Evolutionary conservation across 92 coral and sea anemone species (phyloP).

Genomic region (Paragorgia papillata): DNA sequence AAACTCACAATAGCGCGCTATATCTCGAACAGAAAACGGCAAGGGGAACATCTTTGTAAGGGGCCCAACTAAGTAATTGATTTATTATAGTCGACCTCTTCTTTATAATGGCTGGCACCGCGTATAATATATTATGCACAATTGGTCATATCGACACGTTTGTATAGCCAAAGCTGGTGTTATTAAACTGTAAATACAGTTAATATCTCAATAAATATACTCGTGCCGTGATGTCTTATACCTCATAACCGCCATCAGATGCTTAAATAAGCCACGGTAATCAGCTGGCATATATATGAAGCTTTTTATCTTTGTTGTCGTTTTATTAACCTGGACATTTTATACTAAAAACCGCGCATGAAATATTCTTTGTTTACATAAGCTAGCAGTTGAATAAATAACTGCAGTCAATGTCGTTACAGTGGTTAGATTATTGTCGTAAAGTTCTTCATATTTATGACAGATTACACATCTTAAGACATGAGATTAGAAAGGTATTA

Average conservation of each 20-base stretch:
- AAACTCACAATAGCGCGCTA: slow-evolving; percentile 84
- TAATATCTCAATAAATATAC: not conserved
- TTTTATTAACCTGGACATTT: not conserved
- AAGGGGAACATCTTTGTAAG: slow-evolving; percentile 62
- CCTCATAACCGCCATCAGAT: not conserved
- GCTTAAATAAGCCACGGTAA: not conserved
- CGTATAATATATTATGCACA: not conserved
- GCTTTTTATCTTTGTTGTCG: not conserved
- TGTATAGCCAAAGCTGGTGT: not conserved
- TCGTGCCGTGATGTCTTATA: not conserved
- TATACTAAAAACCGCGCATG: no score
- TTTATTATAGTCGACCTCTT: not conserved
- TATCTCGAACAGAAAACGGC: slow-evolving; percentile 86
- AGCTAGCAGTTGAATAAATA: no score
- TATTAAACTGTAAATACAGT: no score
- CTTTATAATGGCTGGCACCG: not conserved
- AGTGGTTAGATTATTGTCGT: no score
- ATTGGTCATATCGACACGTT: not conserved
- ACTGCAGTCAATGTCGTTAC: no score
- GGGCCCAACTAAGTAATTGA: not conserved
- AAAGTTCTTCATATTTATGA: no score
- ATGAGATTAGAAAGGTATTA: no score
- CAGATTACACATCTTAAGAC: no score
- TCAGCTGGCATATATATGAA: not conserved
- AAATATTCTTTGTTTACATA: no score